Percentiles rank a stretch among this genome's conserved stretches.
Evolutionary conservation across 2,113 vertebrate species (phyloP).

Genomic region (Grammomys surdaster): DNA sequence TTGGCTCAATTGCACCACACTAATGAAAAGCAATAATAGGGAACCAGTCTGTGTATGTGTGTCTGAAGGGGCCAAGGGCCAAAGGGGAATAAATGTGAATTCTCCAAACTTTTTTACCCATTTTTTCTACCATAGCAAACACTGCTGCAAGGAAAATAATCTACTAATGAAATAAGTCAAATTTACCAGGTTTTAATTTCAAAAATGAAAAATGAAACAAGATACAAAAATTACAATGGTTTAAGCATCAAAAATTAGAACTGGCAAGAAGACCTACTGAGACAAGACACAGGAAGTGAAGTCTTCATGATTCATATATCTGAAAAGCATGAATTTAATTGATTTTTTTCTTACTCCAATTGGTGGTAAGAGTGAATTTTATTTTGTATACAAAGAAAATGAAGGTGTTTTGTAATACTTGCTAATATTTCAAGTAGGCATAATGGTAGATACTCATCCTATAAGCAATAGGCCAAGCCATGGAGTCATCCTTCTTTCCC

Average conservation of each 20-base stretch:
- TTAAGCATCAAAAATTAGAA: constrained; percentile 3
- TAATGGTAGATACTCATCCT: background rate
- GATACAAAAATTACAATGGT: background rate
- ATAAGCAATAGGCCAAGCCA: background rate
- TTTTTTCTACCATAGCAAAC: background rate
- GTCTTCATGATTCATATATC: background rate
- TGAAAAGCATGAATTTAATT: constrained; percentile 9
- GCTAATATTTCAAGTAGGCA: background rate
- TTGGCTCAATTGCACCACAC: constrained; percentile 17
- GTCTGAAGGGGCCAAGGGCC: no score
- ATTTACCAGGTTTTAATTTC: background rate
- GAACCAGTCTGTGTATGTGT: background rate
- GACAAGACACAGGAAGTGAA: background rate
- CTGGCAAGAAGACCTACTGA: background rate
- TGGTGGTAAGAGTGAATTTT: constrained; percentile 9
- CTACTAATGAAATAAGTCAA: background rate
- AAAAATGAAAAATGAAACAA: background rate
- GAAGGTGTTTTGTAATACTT: constrained; percentile 3
- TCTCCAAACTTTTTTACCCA: background rate
- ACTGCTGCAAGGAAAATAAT: background rate
- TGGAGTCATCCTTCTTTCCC: background rate
- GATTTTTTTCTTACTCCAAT: background rate
- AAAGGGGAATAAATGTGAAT: background rate
- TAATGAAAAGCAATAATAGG: background rate
- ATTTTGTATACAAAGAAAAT: background rate